Conservation (phyloP, 1,140 invertebrate species). For the Orchesella cincta region DNA sequence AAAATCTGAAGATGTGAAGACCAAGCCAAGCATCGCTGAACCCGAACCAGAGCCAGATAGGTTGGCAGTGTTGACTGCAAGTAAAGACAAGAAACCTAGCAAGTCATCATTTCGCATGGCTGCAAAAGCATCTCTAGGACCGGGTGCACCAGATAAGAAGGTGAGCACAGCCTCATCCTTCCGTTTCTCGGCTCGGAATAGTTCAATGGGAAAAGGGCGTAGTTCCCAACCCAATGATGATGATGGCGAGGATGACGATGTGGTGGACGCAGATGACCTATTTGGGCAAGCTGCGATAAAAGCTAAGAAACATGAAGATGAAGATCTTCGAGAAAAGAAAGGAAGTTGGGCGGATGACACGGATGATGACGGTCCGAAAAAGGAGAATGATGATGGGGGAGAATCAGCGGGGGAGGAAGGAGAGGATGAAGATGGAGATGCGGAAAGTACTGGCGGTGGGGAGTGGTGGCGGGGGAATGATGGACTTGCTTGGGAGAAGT, state of each 20-base stretch:
- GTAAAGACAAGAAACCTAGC: too few relatives aligned
- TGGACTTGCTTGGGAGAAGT: slow-evolving; percentile 16
- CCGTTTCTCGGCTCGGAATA: too few relatives aligned
- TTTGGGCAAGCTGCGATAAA: slow-evolving; percentile 15
- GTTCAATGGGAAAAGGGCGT: too few relatives aligned
- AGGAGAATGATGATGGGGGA: neutral
- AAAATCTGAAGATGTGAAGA: too few relatives aligned
- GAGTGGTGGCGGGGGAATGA: neutral
- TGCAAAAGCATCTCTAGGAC: too few relatives aligned
- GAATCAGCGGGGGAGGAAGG: slow-evolving; percentile 24
- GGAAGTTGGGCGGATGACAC: neutral
- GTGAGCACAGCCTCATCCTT: too few relatives aligned
- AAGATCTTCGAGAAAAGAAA: neutral
- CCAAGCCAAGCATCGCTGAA: too few relatives aligned
- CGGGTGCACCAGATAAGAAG: too few relatives aligned
- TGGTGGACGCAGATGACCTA: neutral
- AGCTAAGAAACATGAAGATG: slow-evolving; percentile 5
- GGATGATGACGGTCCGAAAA: neutral
- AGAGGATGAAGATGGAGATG: neutral
- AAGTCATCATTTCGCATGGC: too few relatives aligned
- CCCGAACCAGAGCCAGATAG: too few relatives aligned
- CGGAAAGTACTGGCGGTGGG: neutral
- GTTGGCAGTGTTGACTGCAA: too few relatives aligned
- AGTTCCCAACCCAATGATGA: too few relatives aligned
- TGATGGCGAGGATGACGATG: neutral